Percentiles rank a stretch among this genome's conserved stretches.
Evolutionary conservation across 2,113 vertebrate genomes (phyloP).

Genomic region (Corythoichthys haematopterus): DNA sequence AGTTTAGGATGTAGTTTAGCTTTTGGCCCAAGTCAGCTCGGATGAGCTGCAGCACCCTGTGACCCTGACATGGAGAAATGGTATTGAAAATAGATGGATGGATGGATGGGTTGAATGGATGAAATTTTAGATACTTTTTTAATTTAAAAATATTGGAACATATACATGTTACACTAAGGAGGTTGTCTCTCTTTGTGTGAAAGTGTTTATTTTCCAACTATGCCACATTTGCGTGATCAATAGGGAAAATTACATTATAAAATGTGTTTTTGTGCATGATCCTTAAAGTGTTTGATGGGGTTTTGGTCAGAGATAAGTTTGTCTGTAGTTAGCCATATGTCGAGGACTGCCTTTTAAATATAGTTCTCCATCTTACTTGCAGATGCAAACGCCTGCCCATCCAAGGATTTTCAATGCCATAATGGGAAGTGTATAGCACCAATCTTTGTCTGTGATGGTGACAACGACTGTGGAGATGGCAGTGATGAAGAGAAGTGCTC

Average conservation of each 20-base stretch:
- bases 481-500: constrained; percentile 89
- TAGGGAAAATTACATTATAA: neutral
- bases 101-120: too few relatives aligned
- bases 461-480: constrained; percentile 85
- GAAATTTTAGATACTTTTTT: too few relatives aligned
- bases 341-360: neutral
- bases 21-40: too few relatives aligned
- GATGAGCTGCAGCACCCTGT: too few relatives aligned
- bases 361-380: neutral
- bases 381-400: constrained; percentile 79
- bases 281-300: neutral
- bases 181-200: neutral
- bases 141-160: neutral
- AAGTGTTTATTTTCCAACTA: too few relatives aligned
- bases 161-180: neutral
- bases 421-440: constrained; percentile 85
- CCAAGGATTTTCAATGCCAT: constrained; percentile 86
- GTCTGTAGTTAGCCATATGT: neutral
- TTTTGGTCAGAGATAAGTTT: neutral
- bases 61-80: too few relatives aligned
- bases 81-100: too few relatives aligned
- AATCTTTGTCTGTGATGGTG: constrained; percentile 86
- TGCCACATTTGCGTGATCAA: neutral
- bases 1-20: neutral
- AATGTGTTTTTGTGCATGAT: neutral